A percentile compares a stretch with the other conserved stretches of the same genome.
These are phyloP conservation scores for Cataglyphis hispanica DNA, from an alignment of 1,140 invertebrate species.

Conservation along the genomic window DNA sequence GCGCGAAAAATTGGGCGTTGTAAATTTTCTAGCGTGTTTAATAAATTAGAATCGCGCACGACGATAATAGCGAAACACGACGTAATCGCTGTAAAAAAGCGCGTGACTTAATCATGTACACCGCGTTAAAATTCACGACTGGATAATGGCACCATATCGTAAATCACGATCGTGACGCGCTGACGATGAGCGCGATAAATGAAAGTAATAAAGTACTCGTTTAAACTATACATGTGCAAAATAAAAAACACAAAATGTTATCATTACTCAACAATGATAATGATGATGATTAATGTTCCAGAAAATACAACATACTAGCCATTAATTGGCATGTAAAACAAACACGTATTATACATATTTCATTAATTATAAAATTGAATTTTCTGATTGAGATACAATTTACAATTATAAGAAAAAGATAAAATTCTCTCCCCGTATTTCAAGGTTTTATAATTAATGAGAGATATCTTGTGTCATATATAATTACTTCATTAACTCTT, in stretches of 20 bases:
- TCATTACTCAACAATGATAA: background rate
- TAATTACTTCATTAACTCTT: too few species aligned
- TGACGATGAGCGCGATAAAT: slow-evolving; percentile 24
- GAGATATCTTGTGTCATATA: too few species aligned
- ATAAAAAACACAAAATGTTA: slow-evolving; percentile 5
- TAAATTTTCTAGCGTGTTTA: slow-evolving; percentile 21
- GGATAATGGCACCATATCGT: slow-evolving; percentile 37
- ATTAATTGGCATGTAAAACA: background rate
- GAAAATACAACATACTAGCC: background rate
- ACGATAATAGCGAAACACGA: background rate
- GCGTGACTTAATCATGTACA: slow-evolving; percentile 32
- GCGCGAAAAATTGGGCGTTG: background rate
- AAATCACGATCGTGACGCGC: slow-evolving; percentile 52
- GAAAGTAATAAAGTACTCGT: slow-evolving; percentile 35
- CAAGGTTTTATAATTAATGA: background rate
- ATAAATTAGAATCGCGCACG: slow-evolving; percentile 34
- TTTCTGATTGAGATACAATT: background rate
- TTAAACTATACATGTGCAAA: background rate
- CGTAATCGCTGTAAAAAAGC: slow-evolving; percentile 20
- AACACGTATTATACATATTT: background rate
- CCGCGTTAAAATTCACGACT: slow-evolving; percentile 54
- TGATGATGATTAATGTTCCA: background rate
- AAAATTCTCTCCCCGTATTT: background rate
- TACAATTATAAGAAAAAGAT: background rate
- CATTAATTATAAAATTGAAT: slow-evolving; percentile 2